Evolutionary conservation across 2,888 invertebrate genomes (phyloP), one percentile per base, ranked within the genome.

Genomic region (Eupithecia centaureata): DNA sequence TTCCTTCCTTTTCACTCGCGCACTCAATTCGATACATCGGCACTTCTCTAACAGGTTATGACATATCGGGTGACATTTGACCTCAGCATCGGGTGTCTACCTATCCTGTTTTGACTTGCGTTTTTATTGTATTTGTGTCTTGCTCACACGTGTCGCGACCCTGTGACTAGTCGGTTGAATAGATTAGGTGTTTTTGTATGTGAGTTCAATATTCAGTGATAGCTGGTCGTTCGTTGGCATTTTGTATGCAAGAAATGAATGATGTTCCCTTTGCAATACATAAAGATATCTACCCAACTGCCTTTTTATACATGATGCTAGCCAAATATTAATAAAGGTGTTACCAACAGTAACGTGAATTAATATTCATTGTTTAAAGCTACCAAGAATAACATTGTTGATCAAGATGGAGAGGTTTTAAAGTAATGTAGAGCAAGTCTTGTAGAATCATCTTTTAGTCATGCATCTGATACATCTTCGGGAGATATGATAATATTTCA

Each of bases 31-130:
- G 67, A 83, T 90, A 82, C 75, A 70, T 79, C 83, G 77, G 81
- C 88, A 85, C 88, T 89, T 78, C 82, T 89, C 86, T 76, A 85
- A 89, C 90, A 88, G 93, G 92, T 92, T 93, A 90, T 92, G 92
- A 93, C 93, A 93, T 92, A 92, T 93, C 91, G 91, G 88, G 81
- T 84, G 89, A 90, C 92, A 87, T 90, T 83, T 93, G 92, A 92
- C 93, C 92, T 84, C 78, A 82, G 80, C 90, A 86, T 88, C 87
- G 85, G 76, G 78, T 76, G 72, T 84, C 67, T 78, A 80, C 27
- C 85, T 76, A 80, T 90, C 89, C 84, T 82, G 79, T 84, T 90
- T 85, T 84, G 79, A 81, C 88, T 67, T 80, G 54, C 59, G 68
- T 74, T 79, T 76, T 83, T 80, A 79, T 54, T 77, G 68, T 89